phyloP scores from a whole-genome alignment of 2,888 invertebrate species.

The Cremastobaeus sp. region DNA sequence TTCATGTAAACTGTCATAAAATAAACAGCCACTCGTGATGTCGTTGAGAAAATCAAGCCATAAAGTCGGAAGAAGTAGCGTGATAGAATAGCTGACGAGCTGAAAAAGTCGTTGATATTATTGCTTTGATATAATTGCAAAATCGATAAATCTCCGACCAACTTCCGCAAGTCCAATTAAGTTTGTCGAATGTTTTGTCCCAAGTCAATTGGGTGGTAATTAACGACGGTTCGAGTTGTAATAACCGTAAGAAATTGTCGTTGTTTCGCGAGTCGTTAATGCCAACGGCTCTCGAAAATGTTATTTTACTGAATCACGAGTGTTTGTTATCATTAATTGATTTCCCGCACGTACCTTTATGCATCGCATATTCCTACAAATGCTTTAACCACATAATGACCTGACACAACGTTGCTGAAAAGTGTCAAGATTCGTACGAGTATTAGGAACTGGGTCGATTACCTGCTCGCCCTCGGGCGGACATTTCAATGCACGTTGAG shows the following conservation, averaged over 20 bases:
- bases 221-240: constrained; percentile 17
- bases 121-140: constrained; percentile 16
- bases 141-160: constrained; percentile 27
- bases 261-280: constrained; percentile 17
- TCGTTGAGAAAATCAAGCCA: background rate
- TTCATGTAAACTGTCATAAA: no score
- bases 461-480: constrained; percentile 43
- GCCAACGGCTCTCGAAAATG: background rate
- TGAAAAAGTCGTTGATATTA: background rate
- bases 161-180: constrained; percentile 26
- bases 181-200: constrained; percentile 41
- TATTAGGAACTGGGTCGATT: constrained; percentile 51
- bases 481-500: constrained; percentile 52
- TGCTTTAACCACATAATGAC: constrained; percentile 32
- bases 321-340: no score
- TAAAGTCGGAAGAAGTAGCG: background rate
- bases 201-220: constrained; percentile 38
- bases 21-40: no score
- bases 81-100: background rate
- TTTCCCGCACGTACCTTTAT: no score
- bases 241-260: constrained; percentile 22
- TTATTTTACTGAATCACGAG: no score
- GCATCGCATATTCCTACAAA: background rate
- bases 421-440: constrained; percentile 52
- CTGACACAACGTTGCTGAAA: constrained; percentile 27